Conservation (phyloP, 2,888 invertebrate genomes). For the Drosophila anceps region DNA sequence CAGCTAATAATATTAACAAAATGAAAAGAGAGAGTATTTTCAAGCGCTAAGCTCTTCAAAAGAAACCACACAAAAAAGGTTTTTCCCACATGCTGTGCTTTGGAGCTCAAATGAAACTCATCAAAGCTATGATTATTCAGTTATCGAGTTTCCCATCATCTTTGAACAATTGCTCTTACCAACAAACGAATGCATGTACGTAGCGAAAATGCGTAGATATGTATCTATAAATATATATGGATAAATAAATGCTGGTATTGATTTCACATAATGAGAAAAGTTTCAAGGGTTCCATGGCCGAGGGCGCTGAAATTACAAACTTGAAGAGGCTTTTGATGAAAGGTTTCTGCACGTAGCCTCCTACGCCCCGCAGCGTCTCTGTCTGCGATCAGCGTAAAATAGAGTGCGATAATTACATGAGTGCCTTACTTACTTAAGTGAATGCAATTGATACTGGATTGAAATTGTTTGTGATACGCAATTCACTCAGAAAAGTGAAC, state of each 20-base stretch:
- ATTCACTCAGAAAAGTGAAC: constrained; percentile 6
- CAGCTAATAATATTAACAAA: background rate
- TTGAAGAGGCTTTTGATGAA: constrained; percentile 58
- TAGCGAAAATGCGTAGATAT: constrained; percentile 9
- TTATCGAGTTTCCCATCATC: constrained; percentile 41
- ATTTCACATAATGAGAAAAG: constrained; percentile 65
- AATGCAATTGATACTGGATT: constrained; percentile 25
- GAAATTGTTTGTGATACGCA: constrained; percentile 9
- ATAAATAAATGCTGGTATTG: constrained; percentile 66
- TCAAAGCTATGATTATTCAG: constrained; percentile 21
- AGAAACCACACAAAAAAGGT: background rate
- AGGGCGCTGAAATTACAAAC: constrained; percentile 38
- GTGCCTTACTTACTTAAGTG: constrained; percentile 43
- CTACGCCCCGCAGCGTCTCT: constrained; percentile 49
- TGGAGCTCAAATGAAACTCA: constrained; percentile 18
- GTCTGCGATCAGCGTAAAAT: constrained; percentile 40
- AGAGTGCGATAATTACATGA: constrained; percentile 50
- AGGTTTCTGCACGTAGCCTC: constrained; percentile 32
- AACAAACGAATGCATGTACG: constrained; percentile 19
- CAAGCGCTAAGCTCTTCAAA: background rate
- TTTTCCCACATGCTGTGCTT: background rate
- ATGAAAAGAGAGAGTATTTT: background rate
- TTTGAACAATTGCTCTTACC: constrained; percentile 31
- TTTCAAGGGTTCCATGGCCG: constrained; percentile 47
- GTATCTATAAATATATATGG: background rate